Evolutionary conservation across 2,888 invertebrate genomes (phyloP), one percentile per base, ranked within the genome.

Genomic region (Meta bourneti): DNA sequence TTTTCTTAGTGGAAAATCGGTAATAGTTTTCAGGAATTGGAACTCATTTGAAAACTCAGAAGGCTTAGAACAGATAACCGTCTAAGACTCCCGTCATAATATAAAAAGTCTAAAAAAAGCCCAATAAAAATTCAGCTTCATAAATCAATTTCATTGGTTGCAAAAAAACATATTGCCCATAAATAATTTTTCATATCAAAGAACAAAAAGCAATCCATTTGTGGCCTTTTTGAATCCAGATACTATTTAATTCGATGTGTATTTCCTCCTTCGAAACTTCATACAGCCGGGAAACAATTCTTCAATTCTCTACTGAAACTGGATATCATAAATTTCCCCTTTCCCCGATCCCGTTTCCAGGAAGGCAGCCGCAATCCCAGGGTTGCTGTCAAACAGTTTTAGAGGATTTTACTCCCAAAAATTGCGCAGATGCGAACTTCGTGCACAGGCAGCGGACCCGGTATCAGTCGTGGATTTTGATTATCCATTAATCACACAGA

Each of bases 401-500:
- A 72, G 70, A 71, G 51, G 84, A 61, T 84, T 75, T 61, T 8
- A 51, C 51, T n/a, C 74, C 61, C 16, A 52, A 84, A 84, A 84
- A 84, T 84, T 75, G 74, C 84, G 54, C 74, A 54, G 75, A 84
- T 84, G 54, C 49, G 48, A 71, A 52, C 82, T 82, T 71, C 13
- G 71, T 84, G 61, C 34, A 34, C 61, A 7, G 51, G 11, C 13
- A 13, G 19, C 52, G n/a, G 34, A 70, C 16, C 13, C 20, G 48
- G 84, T 84, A 84, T 84, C 84, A 75, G 83, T 74, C 5, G 75
- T 48, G 61, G 75, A 19, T 84, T 61, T 20, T 84, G 84, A 84
- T 84, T 34, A 84, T 54, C 54, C 84, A 84, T 84, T 84, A 84
- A 84, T 84, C 84, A 84, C 74, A 61, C 61, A 61, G 34, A 34